Evolutionary conservation across 2,797 vertebrate genomes (phyloP).

Genomic region (Poecilia velifera): DNA sequence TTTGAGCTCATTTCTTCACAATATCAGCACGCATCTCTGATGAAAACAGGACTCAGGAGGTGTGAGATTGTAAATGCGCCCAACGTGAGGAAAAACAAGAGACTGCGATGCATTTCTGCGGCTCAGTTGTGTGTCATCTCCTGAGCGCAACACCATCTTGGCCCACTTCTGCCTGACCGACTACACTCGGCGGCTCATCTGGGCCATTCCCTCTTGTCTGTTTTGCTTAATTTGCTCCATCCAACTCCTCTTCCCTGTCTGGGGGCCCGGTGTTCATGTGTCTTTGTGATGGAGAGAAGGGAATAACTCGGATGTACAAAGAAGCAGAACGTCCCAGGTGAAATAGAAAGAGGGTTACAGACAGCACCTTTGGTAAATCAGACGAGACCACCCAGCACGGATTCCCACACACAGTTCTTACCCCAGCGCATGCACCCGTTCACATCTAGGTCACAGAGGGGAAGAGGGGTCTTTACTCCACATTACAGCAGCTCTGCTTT

Average conservation of each 20-base stretch:
- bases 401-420: conserved; percentile 25
- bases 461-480: conserved; percentile 49
- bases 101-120: conserved; percentile 44
- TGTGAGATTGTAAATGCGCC: conserved; percentile 20
- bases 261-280: conserved; percentile 52
- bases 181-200: conserved; percentile 64
- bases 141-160: conserved; percentile 72
- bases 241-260: conserved; percentile 17
- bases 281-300: conserved; percentile 35
- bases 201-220: conserved; percentile 58
- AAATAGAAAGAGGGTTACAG: conserved; percentile 53
- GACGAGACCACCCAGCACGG: conserved; percentile 53
- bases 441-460: conserved; percentile 66
- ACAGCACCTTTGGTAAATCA: conserved; percentile 32
- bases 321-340: conserved; percentile 63
- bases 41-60: conserved; percentile 39
- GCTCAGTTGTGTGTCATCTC: conserved; percentile 69
- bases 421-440: conserved; percentile 28
- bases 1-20: conserved; percentile 58
- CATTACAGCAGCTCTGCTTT: conserved; percentile 47
- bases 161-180: conserved; percentile 77
- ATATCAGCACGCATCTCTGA: conserved; percentile 56
- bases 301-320: conserved; percentile 31
- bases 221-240: conserved; percentile 62
- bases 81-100: conserved; percentile 12